These are phyloP conservation scores for Lampris incognitus DNA, from an alignment of 2,113 vertebrate genomes.

Conservation along the genomic window DNA sequence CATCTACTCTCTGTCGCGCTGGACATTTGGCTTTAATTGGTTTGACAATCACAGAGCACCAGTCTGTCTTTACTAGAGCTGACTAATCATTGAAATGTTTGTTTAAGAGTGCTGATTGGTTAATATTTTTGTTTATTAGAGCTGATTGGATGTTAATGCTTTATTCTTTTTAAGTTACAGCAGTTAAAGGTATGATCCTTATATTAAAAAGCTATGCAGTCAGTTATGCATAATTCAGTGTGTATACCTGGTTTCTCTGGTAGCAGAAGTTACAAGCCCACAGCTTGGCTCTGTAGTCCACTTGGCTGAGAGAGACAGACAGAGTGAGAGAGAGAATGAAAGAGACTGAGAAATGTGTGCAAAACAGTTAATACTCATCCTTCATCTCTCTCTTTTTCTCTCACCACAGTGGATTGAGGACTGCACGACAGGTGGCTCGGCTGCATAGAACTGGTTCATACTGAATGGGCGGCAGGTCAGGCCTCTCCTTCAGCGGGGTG, in stretches of 20 bases:
- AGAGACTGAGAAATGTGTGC: not conserved
- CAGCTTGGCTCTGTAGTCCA: slow-evolving; percentile 98
- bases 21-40: no score
- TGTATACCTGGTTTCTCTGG: slow-evolving; percentile 95
- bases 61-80: no score
- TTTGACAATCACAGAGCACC: no score
- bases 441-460: slow-evolving; percentile 97
- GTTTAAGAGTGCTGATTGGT: no score
- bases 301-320: slow-evolving; percentile 86
- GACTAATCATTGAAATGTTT: no score
- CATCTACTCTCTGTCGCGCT: no score
- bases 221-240: not conserved
- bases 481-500: slow-evolving; percentile 91
- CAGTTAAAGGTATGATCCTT: no score
- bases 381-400: not conserved
- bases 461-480: slow-evolving; percentile 95
- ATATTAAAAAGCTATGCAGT: no score
- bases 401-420: slow-evolving; percentile 97
- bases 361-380: no score
- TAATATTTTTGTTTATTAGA: no score
- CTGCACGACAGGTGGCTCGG: slow-evolving; percentile 93
- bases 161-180: no score
- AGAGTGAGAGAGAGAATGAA: not conserved
- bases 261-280: slow-evolving; percentile 99
- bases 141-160: no score